Conservation (phyloP, 2,888 invertebrate genomes). For the Pyralis farinalis region DNA sequence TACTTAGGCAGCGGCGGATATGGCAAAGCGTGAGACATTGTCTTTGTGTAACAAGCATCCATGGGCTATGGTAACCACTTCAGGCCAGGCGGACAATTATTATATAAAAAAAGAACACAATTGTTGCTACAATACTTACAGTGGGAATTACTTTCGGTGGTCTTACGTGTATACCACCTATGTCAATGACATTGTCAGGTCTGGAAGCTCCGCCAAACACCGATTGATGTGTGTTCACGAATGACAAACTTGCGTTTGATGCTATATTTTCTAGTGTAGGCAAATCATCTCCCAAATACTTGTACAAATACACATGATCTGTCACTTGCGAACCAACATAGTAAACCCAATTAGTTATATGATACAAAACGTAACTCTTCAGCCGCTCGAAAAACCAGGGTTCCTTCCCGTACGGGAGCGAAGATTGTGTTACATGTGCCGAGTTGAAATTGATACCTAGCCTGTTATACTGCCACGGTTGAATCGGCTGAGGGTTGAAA, state of each 20-base stretch:
- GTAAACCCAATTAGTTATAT: constrained; percentile 68
- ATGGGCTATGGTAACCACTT: too few species aligned
- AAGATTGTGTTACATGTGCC: constrained; percentile 67
- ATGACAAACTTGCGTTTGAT: constrained; percentile 77
- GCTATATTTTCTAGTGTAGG: constrained; percentile 80
- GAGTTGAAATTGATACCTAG: constrained; percentile 76
- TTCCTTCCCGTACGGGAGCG: constrained; percentile 62
- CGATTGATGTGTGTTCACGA: constrained; percentile 85
- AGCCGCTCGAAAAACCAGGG: constrained; percentile 71
- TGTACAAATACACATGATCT: constrained; percentile 66
- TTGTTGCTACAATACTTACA: constrained; percentile 53
- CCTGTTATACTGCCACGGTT: constrained; percentile 77
- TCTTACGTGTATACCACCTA: constrained; percentile 83
- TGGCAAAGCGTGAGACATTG: too few species aligned
- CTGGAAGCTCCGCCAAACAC: constrained; percentile 80
- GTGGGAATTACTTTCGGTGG: constrained; percentile 70
- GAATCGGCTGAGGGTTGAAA: constrained; percentile 76
- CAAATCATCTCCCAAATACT: constrained; percentile 75
- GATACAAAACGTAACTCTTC: constrained; percentile 61
- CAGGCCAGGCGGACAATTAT: too few species aligned
- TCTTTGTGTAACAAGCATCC: too few species aligned
- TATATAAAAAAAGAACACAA: too few species aligned
- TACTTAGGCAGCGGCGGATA: too few species aligned
- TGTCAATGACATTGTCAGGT: constrained; percentile 82
- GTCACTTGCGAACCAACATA: constrained; percentile 67